phyloP scores from a whole-genome alignment of 1,140 invertebrate species.

The Diorhabda sublineata region DNA sequence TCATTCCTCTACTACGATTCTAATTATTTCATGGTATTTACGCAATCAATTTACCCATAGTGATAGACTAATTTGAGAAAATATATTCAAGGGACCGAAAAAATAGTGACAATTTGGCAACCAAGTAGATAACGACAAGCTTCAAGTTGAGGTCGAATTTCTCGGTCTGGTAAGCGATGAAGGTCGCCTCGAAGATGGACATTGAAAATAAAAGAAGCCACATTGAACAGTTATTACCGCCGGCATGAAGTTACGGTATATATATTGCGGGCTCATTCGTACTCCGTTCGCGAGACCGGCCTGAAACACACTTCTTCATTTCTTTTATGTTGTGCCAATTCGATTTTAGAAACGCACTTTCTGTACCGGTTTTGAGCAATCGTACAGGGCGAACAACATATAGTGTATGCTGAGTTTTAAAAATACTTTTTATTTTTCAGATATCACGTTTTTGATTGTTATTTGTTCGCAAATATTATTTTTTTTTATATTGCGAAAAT shows the following conservation, averaged over 20 bases:
- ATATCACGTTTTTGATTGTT: too few relatives aligned
- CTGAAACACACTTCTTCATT: not conserved
- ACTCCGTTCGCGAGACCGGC: constrained; percentile 4
- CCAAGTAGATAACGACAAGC: constrained; percentile 2
- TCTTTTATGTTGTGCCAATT: constrained; percentile 7
- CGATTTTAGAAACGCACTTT: constrained; percentile 16
- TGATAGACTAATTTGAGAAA: too few relatives aligned
- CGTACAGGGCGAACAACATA: constrained; percentile 3
- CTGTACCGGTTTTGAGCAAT: not conserved
- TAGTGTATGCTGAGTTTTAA: too few relatives aligned
- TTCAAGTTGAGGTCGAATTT: constrained; percentile 39
- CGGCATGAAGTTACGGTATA: constrained; percentile 26
- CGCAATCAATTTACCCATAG: too few relatives aligned
- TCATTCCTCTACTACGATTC: too few relatives aligned
- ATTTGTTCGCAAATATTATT: too few relatives aligned
- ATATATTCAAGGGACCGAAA: too few relatives aligned
- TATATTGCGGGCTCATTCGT: constrained; percentile 14
- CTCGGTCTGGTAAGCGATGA: constrained; percentile 39
- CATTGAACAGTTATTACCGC: constrained; percentile 12
- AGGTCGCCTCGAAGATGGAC: constrained; percentile 36
- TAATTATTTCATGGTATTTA: too few relatives aligned
- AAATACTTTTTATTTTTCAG: too few relatives aligned
- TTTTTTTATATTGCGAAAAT: too few relatives aligned
- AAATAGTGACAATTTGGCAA: not conserved
- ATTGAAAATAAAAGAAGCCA: constrained; percentile 31